These are phyloP conservation scores for Theropithecus gelada DNA, from an alignment of 2,113 vertebrate genomes.

Conservation along the genomic window DNA sequence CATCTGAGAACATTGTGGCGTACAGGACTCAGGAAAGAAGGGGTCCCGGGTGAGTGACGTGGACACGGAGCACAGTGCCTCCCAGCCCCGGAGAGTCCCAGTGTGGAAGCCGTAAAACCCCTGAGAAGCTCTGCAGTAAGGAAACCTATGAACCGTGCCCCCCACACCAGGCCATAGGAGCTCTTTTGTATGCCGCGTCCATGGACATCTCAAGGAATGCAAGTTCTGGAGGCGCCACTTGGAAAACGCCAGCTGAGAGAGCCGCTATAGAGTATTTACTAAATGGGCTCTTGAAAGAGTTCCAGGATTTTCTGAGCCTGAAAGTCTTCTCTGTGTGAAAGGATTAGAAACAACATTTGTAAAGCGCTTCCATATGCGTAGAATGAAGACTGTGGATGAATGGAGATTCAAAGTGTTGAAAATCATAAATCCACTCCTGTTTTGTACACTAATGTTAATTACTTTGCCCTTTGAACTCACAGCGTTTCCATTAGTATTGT, in stretches of 20 bases:
- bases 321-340: neutral
- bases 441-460: conserved; percentile 49
- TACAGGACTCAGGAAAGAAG: neutral
- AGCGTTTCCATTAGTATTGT: neutral
- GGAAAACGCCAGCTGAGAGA: neutral
- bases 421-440: conserved; percentile 54
- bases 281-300: conserved; percentile 43
- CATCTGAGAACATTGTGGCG: neutral
- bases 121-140: neutral
- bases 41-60: neutral
- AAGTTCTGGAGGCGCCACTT: conserved; percentile 25
- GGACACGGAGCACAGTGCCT: rapidly evolving
- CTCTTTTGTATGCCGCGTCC: neutral
- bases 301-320: conserved; percentile 20
- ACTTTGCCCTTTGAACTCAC: conserved; percentile 55
- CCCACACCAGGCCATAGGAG: no score
- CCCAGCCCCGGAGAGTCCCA: neutral
- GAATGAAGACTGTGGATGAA: neutral
- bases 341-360: conserved; percentile 36
- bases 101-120: neutral
- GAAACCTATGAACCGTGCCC: rapidly evolving
- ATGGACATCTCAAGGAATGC: neutral
- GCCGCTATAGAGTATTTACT: neutral
- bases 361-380: conserved; percentile 56
- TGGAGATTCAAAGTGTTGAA: conserved; percentile 43